phyloP scores from a whole-genome alignment of 1,140 invertebrate genomes.

The Drosophila ananassae region DNA sequence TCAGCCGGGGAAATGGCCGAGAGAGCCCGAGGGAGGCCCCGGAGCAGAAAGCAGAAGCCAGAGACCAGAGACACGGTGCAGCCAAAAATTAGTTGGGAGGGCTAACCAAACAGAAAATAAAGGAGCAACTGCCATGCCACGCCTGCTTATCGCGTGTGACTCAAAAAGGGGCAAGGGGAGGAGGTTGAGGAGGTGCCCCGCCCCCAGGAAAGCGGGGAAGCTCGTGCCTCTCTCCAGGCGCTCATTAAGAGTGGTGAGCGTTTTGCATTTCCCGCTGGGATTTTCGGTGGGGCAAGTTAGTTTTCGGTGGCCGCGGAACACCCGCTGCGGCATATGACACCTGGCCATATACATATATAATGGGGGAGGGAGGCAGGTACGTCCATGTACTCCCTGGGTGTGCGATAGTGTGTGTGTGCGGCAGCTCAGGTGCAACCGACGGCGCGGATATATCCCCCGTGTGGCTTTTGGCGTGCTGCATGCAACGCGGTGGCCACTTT shows the following conservation, averaged over 20 bases:
- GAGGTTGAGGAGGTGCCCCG: slow-evolving; percentile 7
- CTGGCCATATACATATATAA: slow-evolving; percentile 27
- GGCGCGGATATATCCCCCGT: slow-evolving; percentile 15
- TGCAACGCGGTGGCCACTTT: slow-evolving; percentile 67
- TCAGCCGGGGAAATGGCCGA: slow-evolving; percentile 39
- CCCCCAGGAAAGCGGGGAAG: neutral
- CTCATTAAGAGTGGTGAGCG: slow-evolving; percentile 73
- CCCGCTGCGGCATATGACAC: slow-evolving; percentile 77
- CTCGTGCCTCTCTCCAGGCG: slow-evolving; percentile 59
- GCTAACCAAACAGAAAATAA: slow-evolving; percentile 46
- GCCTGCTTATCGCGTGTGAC: slow-evolving; percentile 71
- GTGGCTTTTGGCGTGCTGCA: slow-evolving; percentile 65
- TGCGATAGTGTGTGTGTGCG: neutral
- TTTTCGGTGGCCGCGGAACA: slow-evolving; percentile 57
- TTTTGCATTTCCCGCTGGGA: slow-evolving; percentile 78
- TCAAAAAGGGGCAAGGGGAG: neutral
- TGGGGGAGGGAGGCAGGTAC: neutral
- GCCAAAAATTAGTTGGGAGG: slow-evolving; percentile 60
- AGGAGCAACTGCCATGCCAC: slow-evolving; percentile 52
- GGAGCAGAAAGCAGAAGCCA: neutral
- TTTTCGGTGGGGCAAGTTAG: slow-evolving; percentile 49
- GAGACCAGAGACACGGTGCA: slow-evolving; percentile 64
- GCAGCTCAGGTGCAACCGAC: slow-evolving; percentile 67
- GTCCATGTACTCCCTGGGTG: neutral
- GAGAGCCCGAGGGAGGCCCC: neutral